Percentiles rank a stretch among this genome's conserved stretches.
These are phyloP conservation scores for Platysteira castanea DNA, from an alignment of 2,113 vertebrate species.

Conservation along the genomic window DNA sequence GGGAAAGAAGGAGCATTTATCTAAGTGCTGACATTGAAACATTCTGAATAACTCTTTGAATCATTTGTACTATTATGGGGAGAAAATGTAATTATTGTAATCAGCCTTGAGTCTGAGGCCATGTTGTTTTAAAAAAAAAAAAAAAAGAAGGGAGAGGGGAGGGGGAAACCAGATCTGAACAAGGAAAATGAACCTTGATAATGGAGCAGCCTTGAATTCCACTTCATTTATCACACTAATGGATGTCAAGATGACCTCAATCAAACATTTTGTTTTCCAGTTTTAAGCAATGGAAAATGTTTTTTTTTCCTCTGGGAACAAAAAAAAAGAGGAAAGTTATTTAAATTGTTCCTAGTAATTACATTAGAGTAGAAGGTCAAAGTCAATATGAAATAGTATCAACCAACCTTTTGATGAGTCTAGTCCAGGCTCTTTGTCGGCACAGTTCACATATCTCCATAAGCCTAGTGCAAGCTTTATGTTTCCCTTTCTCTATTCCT, in stretches of 20 bases:
- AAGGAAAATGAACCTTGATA: conserved; percentile 73
- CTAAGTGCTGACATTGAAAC: conserved; percentile 70
- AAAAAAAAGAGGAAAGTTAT: conserved; percentile 77
- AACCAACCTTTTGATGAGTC: conserved; percentile 54
- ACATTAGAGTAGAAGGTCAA: conserved; percentile 80
- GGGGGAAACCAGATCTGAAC: conserved; percentile 64
- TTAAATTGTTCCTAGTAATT: conserved; percentile 85
- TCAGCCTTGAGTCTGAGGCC: conserved; percentile 74
- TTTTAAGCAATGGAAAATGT: conserved; percentile 69
- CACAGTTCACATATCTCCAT: conserved; percentile 37
- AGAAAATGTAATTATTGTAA: conserved; percentile 77
- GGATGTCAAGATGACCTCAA: conserved; percentile 87
- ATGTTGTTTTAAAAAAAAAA: conserved; percentile 41
- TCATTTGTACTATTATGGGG: conserved; percentile 66
- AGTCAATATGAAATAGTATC: conserved; percentile 60
- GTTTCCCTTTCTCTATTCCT: not conserved
- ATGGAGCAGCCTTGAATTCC: conserved; percentile 78
- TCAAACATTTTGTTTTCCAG: conserved; percentile 81
- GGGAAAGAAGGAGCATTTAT: conserved; percentile 68
- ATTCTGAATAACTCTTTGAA: conserved; percentile 72
- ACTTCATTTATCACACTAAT: conserved; percentile 81
- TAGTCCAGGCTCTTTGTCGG: conserved; percentile 16
- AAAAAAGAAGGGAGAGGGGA: not conserved
- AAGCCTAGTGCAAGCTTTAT: not conserved
- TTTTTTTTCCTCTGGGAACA: not conserved